Base-by-base conservation (phyloP, 2,797 vertebrate species). In the Hydrophis major region DNA sequence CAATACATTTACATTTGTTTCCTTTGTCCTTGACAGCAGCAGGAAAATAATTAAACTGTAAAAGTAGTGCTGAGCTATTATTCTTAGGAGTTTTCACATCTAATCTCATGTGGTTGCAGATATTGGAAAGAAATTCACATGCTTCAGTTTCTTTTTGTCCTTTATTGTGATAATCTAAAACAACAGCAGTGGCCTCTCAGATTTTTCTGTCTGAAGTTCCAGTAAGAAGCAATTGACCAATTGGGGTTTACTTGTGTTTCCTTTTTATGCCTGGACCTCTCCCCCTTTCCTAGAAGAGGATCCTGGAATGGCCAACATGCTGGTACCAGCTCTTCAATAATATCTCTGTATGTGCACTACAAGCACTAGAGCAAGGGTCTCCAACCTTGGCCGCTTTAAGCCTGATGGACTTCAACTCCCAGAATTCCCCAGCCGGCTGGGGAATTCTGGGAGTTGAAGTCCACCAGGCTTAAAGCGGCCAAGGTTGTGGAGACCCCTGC, bases 1-100 rank as follows among this genome's bases (percentile, higher is more conserved):
- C 89, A 55, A 47, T 6, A 37, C 59, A 93, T 91, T 93, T 91
- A 89, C 37, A 93, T 89, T 93, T 93, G 93, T 93, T 89, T 93
- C 93, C 59, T 86, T 91, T 89, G 74, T 60, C 28, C 59, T 28
- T 74, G 88, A 89, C 78, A 91, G 93, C 32, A 42, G 42, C 2
- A 89, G 42, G 69, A 66, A 63, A 89, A 74, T 50, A 63, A 42
- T 32, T 14, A 55, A 14, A 47, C 69, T 47, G 37, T 83, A 83
- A 83, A 47, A 88, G 14, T 25, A 91, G 69, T 8, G 56, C 86
- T 59, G 55, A 50, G 89, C 53, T 66, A 42, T 86, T 22, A 3
- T 90, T 90, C 60, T 57, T 69, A 12, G 37, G 3, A 37, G 53
- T 88, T 55, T n/a, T 78, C 10, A 6, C 16, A 28, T n/a, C 69